Base-by-base conservation (phyloP, 2,113 vertebrate genomes). In the Cygnus atratus region DNA sequence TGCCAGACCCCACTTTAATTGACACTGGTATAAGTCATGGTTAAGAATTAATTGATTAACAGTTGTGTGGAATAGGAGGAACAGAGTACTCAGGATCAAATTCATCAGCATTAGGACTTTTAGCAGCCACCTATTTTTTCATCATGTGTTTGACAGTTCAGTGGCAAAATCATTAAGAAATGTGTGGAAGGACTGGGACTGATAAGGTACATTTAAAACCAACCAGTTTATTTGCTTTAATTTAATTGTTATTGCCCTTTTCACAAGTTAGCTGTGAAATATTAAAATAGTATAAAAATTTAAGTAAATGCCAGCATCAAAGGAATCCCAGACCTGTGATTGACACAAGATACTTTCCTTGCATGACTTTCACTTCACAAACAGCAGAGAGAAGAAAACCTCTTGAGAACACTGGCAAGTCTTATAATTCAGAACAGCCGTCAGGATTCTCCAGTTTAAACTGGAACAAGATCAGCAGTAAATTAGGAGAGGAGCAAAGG, bases 281-380 rank as follows among this genome's bases (percentile, higher is more conserved):
- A 96, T 82, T 92, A 83, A 95, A 94, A 70, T 55, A 89, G 81
- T 76, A 79, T 79, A 89, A 79, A 92, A 92, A 46, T 95, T 91
- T 84, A 73, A 91, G 89, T 89, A 87, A 92, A 95, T 70, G 62
- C 54, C 59, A 93, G n/a, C 66, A 95, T 95, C 87, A 95, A 96
- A 96, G 87, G 62, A 89, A 95, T 70, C n/a, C 54, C 55, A 89
- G 33, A 48, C 6, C 58, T 5, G 1, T 95, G 89, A 95, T 5
- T 95, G 87, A 91, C 91, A 91, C 21, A 1, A 87, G 73, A 61
- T 91, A 82, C 63, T 94, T 95, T 58, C 54, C 44, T 94, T 90
- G 55, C 8, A 0, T 84, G 87, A 94, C 84, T 95, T 92, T 92
- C n/a, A 70, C 71, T 91, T 89, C 3, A 1, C 59, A 87, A 90